These are phyloP conservation scores for Rhogogaster chlorosoma DNA, from an alignment of 2,888 invertebrate species.

Conservation along the genomic window DNA sequence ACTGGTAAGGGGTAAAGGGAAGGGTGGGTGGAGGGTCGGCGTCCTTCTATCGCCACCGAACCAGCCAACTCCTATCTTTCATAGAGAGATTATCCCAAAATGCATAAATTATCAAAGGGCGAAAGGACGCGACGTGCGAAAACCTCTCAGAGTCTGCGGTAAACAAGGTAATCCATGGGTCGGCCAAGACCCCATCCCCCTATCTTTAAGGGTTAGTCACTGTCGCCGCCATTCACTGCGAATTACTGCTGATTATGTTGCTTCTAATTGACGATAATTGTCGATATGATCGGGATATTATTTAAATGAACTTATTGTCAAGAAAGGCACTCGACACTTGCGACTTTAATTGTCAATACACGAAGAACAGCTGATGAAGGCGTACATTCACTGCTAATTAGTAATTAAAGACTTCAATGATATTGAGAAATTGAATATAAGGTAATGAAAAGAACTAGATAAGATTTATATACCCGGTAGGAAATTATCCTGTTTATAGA, in stretches of 20 bases:
- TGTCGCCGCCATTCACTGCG: slow-evolving; percentile 54
- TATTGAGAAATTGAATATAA: not conserved
- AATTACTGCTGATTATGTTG: slow-evolving; percentile 59
- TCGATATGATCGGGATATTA: slow-evolving; percentile 1
- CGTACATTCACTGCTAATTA: not conserved
- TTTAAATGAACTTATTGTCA: not conserved
- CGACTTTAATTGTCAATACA: not conserved
- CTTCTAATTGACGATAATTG: slow-evolving; percentile 55
- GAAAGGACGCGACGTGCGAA: slow-evolving; percentile 20
- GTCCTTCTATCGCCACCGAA: slow-evolving; percentile 58
- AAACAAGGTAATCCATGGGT: slow-evolving; percentile 58
- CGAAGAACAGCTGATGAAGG: not conserved
- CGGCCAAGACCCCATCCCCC: slow-evolving; percentile 57
- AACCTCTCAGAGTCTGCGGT: slow-evolving; percentile 42
- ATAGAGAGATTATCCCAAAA: slow-evolving; percentile 70
- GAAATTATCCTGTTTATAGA: not conserved
- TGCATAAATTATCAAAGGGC: slow-evolving; percentile 70
- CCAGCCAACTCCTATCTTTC: slow-evolving; percentile 62
- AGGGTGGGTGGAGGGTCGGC: slow-evolving; percentile 45
- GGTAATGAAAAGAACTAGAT: too few species aligned
- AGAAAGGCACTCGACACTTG: not conserved
- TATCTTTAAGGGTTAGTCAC: slow-evolving; percentile 56
- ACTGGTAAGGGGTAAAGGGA: slow-evolving; percentile 21
- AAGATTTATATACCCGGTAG: not conserved
- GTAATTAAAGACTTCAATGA: not conserved